A percentile compares a stretch with the other conserved stretches of the same genome.
Conservation (phyloP, 2,113 vertebrate species). For the Choloepus hoffmanni region DNA sequence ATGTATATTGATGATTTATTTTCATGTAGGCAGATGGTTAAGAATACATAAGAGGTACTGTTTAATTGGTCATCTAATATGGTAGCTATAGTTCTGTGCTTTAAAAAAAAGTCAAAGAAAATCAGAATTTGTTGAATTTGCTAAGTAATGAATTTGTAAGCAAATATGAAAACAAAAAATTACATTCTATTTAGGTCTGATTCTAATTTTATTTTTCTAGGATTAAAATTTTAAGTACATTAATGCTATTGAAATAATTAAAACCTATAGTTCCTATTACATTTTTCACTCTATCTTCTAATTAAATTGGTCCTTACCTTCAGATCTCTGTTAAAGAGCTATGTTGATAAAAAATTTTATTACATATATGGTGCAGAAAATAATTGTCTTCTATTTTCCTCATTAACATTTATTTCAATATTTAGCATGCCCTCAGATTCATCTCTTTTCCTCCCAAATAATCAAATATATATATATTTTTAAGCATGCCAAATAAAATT, state of each 20-base stretch:
- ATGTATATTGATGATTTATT: background rate
- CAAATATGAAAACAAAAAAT: background rate
- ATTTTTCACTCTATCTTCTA: background rate
- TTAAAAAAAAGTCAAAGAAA: background rate
- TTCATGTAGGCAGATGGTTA: background rate
- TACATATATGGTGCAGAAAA: background rate
- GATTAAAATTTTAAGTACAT: background rate
- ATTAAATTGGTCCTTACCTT: background rate
- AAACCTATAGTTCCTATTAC: background rate
- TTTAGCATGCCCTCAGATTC: background rate
- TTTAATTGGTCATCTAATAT: background rate
- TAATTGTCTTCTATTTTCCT: background rate
- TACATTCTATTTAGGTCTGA: background rate
- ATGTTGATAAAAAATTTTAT: background rate
- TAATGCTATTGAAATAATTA: background rate
- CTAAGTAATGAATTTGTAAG: background rate
- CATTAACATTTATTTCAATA: background rate
- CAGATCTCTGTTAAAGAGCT: background rate
- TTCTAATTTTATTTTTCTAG: background rate
- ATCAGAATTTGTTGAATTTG: background rate
- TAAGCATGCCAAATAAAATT: background rate
- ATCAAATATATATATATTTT: background rate
- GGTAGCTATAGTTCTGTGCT: background rate
- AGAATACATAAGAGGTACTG: background rate
- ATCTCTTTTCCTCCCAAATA: background rate